These are phyloP conservation scores for Neoniphon sammara DNA, from an alignment of 2,797 vertebrate genomes.

Conservation along the genomic window DNA sequence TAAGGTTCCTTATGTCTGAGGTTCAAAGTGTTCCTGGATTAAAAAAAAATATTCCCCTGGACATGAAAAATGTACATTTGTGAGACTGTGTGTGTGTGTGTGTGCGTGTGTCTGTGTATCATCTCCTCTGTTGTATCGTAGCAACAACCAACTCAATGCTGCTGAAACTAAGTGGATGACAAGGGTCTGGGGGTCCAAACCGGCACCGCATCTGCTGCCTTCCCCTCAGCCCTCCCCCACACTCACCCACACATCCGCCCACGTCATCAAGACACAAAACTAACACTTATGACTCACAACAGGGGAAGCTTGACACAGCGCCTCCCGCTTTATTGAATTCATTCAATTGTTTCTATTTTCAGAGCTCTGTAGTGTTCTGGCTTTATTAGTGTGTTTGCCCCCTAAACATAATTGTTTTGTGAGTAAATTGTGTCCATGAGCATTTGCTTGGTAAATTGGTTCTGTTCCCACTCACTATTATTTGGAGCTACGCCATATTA, in stretches of 20 bases:
- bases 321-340: slow-evolving; percentile 50
- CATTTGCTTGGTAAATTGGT: slow-evolving; percentile 5
- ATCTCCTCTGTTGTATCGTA: slow-evolving; percentile 66
- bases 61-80: slow-evolving; percentile 19
- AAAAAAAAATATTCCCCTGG: slow-evolving; percentile 10
- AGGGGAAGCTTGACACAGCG: slow-evolving; percentile 45
- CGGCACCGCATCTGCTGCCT: slow-evolving; percentile 56
- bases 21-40: slow-evolving; percentile 28
- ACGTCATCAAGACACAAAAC: slow-evolving; percentile 68
- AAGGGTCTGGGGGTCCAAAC: slow-evolving; percentile 68
- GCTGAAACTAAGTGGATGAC: slow-evolving; percentile 59
- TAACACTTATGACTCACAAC: slow-evolving; percentile 75
- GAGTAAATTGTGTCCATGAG: slow-evolving; percentile 65
- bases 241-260: slow-evolving; percentile 65
- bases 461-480: slow-evolving; percentile 10
- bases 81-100: slow-evolving; percentile 10
- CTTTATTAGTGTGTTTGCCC: slow-evolving; percentile 57
- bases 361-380: slow-evolving; percentile 52
- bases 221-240: slow-evolving; percentile 41
- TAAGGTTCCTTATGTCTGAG: neutral
- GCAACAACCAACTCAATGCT: slow-evolving; percentile 69
- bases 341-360: slow-evolving; percentile 64
- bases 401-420: slow-evolving; percentile 62
- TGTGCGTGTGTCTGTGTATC: slow-evolving; percentile 44
- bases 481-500: neutral